Conservation (phyloP, 2,888 invertebrate genomes). For the Craniophora ligustri region DNA sequence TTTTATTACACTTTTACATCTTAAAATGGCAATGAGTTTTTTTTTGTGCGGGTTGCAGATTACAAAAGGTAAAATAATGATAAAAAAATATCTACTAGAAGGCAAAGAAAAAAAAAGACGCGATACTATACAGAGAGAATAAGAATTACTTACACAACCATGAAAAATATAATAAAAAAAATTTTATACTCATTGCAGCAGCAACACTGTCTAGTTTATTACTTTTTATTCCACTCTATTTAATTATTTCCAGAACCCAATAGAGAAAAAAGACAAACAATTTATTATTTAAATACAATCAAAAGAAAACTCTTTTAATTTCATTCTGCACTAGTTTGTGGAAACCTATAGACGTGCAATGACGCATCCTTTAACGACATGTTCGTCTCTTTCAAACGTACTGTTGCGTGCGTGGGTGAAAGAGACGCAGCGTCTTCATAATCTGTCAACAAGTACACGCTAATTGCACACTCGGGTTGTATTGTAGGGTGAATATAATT, state of each 20-base stretch:
- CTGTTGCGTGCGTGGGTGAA: slow-evolving; percentile 32
- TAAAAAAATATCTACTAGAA: too few species aligned
- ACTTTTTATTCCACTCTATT: background rate
- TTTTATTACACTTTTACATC: too few species aligned
- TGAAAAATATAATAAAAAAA: background rate
- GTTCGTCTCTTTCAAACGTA: slow-evolving; percentile 51
- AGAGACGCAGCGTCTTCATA: slow-evolving; percentile 59
- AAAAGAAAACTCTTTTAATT: slow-evolving; percentile 41
- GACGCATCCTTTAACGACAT: slow-evolving; percentile 61
- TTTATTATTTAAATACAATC: slow-evolving; percentile 33
- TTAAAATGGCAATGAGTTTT: too few species aligned
- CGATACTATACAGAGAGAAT: too few species aligned
- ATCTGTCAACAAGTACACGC: slow-evolving; percentile 78
- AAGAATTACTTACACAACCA: too few species aligned
- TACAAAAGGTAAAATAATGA: too few species aligned
- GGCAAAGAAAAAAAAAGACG: too few species aligned
- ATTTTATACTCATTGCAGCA: background rate
- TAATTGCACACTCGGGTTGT: slow-evolving; percentile 74
- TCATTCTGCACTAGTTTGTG: slow-evolving; percentile 35
- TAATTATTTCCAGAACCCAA: background rate
- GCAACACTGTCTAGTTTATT: background rate
- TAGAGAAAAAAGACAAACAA: slow-evolving; percentile 1
- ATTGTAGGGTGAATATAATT: slow-evolving; percentile 43
- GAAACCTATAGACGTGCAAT: slow-evolving; percentile 54
- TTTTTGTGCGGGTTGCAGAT: too few species aligned